Percentiles rank a stretch among this genome's conserved stretches.
These are phyloP conservation scores for Salminus brasiliensis DNA, from an alignment of 2,113 vertebrate genomes.

Conservation along the genomic window DNA sequence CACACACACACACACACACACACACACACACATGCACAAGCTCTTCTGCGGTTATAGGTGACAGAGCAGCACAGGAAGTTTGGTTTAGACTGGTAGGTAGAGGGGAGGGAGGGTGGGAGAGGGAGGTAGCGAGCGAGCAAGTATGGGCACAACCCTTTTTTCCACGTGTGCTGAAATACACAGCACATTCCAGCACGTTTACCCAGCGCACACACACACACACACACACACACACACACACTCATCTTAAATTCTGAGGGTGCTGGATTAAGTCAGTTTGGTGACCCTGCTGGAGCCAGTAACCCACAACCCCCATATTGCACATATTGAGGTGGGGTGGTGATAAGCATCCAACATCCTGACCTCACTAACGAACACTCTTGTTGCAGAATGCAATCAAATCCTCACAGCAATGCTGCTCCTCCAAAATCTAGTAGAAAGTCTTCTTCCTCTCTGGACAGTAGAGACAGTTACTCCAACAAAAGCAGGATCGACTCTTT, in stretches of 20 bases:
- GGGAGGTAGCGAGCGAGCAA: neutral
- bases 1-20: neutral
- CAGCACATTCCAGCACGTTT: neutral
- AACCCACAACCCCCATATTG: no score
- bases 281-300: no score
- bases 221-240: neutral
- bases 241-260: no score
- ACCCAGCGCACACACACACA: neutral
- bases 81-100: conserved; percentile 47
- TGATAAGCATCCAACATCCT: no score
- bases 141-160: neutral
- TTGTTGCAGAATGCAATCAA: no score
- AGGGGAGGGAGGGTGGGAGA: neutral
- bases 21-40: neutral
- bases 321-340: no score
- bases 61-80: conserved; percentile 35
- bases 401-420: no score
- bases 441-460: no score
- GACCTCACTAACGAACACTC: no score
- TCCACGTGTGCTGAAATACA: neutral
- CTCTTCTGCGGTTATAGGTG: conserved; percentile 1
- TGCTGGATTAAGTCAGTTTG: neutral
- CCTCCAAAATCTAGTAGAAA: no score
- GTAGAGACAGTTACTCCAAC: no score
- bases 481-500: no score